phyloP scores from a whole-genome alignment of 2,113 vertebrate species.

The Gambusia affinis region DNA sequence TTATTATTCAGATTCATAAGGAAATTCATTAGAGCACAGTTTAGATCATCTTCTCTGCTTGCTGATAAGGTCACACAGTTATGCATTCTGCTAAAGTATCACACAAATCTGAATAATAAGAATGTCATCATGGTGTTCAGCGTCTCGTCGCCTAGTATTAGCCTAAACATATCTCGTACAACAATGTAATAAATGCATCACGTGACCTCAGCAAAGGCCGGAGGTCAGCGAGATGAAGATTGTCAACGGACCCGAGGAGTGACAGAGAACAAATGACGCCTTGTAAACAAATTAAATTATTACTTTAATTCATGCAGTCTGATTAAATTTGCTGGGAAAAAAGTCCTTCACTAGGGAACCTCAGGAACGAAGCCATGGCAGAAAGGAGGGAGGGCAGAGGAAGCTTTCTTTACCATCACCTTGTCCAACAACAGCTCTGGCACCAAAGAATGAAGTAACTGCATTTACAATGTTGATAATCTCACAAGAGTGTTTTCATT shows the following conservation, averaged over 20 bases:
- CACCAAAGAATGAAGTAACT: slow-evolving; percentile 64
- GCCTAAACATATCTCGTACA: slow-evolving; percentile 59
- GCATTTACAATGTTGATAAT: slow-evolving; percentile 67
- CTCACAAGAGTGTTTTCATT: slow-evolving; percentile 58
- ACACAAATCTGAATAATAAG: slow-evolving; percentile 65
- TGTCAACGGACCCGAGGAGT: slow-evolving; percentile 69
- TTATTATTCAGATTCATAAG: slow-evolving; percentile 24
- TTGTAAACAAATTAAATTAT: slow-evolving; percentile 83
- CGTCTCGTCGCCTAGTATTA: slow-evolving; percentile 67
- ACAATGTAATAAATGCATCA: slow-evolving; percentile 71
- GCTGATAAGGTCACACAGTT: slow-evolving; percentile 58
- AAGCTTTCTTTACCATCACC: slow-evolving; percentile 40
- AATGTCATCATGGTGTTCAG: slow-evolving; percentile 72
- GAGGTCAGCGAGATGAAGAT: slow-evolving; percentile 66
- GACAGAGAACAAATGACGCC: slow-evolving; percentile 82
- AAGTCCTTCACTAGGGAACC: slow-evolving; percentile 66
- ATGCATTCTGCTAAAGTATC: slow-evolving; percentile 49
- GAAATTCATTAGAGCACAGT: slow-evolving; percentile 23
- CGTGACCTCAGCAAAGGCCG: slow-evolving; percentile 73
- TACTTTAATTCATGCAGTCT: slow-evolving; percentile 83
- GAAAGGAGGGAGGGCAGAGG: slow-evolving; percentile 23
- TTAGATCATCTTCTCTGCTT: slow-evolving; percentile 50
- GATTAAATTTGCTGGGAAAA: slow-evolving; percentile 76
- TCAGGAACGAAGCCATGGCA: slow-evolving; percentile 49
- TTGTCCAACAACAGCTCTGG: slow-evolving; percentile 37